phyloP scores from a whole-genome alignment of 2,797 vertebrate species.

The Cossypha caffra region DNA sequence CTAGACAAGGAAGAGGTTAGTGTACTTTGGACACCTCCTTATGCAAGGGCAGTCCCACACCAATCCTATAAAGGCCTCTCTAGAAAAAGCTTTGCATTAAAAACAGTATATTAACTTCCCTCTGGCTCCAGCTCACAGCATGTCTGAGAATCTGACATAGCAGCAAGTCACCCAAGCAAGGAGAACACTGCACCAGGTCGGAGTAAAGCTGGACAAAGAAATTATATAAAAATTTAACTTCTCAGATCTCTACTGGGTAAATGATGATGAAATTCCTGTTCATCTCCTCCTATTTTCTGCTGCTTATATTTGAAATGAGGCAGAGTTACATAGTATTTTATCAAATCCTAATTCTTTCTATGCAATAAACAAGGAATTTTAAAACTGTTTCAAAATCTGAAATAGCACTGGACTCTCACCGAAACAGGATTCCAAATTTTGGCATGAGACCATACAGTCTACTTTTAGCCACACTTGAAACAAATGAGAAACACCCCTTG shows the following conservation, averaged over 20 bases:
- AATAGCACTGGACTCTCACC: background rate
- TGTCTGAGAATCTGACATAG: background rate
- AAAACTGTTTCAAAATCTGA: background rate
- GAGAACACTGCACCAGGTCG: background rate
- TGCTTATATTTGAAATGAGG: background rate
- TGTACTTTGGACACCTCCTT: background rate
- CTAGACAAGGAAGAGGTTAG: background rate
- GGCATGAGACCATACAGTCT: background rate
- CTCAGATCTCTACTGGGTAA: background rate
- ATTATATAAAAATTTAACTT: background rate
- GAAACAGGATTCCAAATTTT: background rate
- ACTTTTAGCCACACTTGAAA: background rate
- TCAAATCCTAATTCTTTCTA: background rate
- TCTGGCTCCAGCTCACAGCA: background rate
- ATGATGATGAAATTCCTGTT: background rate
- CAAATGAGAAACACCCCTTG: rapidly evolving
- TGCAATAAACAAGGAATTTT: background rate
- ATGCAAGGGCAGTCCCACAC: background rate
- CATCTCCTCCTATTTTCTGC: background rate
- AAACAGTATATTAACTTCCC: background rate
- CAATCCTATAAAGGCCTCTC: background rate
- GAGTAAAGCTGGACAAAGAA: background rate
- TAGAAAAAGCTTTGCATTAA: background rate
- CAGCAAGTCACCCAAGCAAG: background rate
- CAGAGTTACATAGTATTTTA: background rate